A percentile compares a stretch with the other conserved stretches of the same genome.
Conservation (phyloP, 2,113 vertebrate genomes). For the Noctilio leporinus region DNA sequence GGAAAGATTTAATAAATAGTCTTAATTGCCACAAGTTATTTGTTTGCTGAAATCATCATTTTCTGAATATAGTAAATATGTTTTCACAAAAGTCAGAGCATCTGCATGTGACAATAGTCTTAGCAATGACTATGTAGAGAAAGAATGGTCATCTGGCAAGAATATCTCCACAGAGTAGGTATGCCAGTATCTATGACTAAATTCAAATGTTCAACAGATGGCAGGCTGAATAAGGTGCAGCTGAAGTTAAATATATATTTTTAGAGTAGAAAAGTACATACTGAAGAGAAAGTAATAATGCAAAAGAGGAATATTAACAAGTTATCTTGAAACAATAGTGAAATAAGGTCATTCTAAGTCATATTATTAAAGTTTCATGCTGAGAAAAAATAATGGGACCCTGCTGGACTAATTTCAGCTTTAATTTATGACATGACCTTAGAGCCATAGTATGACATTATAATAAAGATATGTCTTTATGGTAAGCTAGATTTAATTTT, state of each 20-base stretch:
- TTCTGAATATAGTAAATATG: constrained; percentile 2
- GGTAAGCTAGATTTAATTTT: constrained; percentile 66
- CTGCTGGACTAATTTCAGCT: constrained; percentile 81
- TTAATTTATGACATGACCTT: constrained; percentile 78
- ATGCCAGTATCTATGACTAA: constrained; percentile 56
- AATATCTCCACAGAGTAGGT: constrained; percentile 43
- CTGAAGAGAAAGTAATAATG: constrained; percentile 58
- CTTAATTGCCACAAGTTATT: not conserved
- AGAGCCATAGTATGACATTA: constrained; percentile 65
- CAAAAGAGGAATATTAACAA: constrained; percentile 70
- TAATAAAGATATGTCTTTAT: constrained; percentile 67
- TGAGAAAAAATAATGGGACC: constrained; percentile 80
- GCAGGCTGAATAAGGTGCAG: constrained; percentile 71
- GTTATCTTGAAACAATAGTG: constrained; percentile 71
- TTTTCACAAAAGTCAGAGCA: not conserved
- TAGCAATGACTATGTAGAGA: constrained; percentile 52
- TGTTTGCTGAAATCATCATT: constrained; percentile 9
- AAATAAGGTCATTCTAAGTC: constrained; percentile 79
- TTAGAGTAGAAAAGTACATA: constrained; percentile 43
- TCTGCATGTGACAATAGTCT: constrained; percentile 28
- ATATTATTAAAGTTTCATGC: constrained; percentile 74
- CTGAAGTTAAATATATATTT: constrained; percentile 64
- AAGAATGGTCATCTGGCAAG: constrained; percentile 65
- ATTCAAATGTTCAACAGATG: constrained; percentile 79
- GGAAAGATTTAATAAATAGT: constrained; percentile 38